phyloP scores from a whole-genome alignment of 1,140 invertebrate species.

The Octopus bimaculoides region DNA sequence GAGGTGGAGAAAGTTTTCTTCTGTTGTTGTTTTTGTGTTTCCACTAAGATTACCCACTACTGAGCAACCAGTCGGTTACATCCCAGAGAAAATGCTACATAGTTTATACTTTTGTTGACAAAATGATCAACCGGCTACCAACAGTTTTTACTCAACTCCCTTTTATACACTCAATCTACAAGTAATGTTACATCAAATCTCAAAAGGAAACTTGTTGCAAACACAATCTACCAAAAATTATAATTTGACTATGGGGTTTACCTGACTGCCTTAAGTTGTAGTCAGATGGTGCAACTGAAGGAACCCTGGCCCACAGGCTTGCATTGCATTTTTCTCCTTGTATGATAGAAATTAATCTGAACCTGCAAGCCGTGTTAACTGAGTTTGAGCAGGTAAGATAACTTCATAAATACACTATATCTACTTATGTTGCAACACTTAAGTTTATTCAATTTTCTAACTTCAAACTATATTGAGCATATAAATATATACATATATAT shows the following conservation, averaged over 20 bases:
- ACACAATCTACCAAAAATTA: no score
- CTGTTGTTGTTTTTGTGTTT: no score
- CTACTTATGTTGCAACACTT: no score
- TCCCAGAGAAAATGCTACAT: no score
- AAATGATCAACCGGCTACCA: no score
- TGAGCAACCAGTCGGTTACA: no score
- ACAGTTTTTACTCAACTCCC: no score
- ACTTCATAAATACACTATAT: not conserved
- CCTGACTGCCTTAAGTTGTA: not conserved
- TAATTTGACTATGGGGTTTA: not conserved
- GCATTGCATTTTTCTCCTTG: conserved; percentile 20
- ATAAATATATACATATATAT: not conserved
- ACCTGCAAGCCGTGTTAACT: conserved; percentile 20
- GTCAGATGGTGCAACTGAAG: not conserved
- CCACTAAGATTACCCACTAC: no score
- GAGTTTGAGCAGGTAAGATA: conserved; percentile 27
- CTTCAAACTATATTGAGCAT: not conserved
- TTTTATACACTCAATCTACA: no score
- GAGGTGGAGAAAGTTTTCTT: no score
- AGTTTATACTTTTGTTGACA: no score
- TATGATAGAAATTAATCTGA: conserved; percentile 25
- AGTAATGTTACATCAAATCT: not conserved
- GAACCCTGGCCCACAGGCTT: conserved; percentile 10
- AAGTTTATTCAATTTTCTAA: no score
- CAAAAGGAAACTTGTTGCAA: conserved; percentile 14